Base-by-base conservation (phyloP, 2,888 invertebrate genomes). In the Octodonta nipae region DNA sequence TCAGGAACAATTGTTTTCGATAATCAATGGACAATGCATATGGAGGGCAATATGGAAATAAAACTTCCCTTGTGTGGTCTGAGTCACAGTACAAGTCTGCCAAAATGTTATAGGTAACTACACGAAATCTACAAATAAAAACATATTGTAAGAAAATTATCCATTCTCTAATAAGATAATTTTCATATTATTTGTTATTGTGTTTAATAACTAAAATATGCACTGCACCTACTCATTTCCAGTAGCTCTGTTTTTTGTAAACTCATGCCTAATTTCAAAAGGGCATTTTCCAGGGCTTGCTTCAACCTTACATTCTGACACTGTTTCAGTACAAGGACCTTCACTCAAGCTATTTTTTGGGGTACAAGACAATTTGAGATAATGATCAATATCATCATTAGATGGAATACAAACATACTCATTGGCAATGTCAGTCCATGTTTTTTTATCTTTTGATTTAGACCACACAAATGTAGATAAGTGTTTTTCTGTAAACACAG, bases 71-170 rank as follows among this genome's bases (percentile, higher is more conserved):
- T 1, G 50, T 47, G 32, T 44, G 45, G 40, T 85, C 85, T 1
- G 87, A 80, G 56, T 89, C 86, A 38, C 89, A 81, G 60, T 93
- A 96, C 14, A 83, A 60, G 64, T 91, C 86, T 3, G 95, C 93
- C 45, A 96, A 64, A 46, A 93, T 77, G 56, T 95, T 95, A 55
- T 95, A 95, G 1, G 78, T 73, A 3, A 88, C 72, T 37, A 91
- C 72, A 29, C 95, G 71, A 50, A 88, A 50, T 26, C 51, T 51
- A 7, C 13, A 13, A n/a, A n/a, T n/a, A n/a, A n/a, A n/a, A n/a
- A n/a, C n/a, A n/a, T n/a, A n/a, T n/a, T n/a, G n/a, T n/a, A n/a
- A n/a, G n/a, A n/a, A n/a, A n/a, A n/a, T n/a, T n/a, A n/a, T n/a
- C n/a, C n/a, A n/a, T n/a, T n/a, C n/a, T n/a, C n/a, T n/a, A n/a